These are phyloP conservation scores for Ommatoiulus sabulosus DNA, from an alignment of 2,888 invertebrate genomes.

Conservation along the genomic window DNA sequence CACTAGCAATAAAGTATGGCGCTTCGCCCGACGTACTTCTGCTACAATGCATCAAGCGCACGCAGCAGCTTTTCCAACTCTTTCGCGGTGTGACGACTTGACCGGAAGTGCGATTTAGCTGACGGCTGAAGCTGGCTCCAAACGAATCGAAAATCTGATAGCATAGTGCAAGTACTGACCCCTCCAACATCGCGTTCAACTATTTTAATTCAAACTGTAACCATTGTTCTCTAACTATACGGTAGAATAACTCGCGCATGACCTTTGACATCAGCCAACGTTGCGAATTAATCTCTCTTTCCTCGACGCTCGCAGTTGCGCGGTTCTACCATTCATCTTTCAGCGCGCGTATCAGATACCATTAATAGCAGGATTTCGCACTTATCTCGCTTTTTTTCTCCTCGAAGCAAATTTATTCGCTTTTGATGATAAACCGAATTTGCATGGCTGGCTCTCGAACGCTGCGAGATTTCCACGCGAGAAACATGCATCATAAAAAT, in stretches of 20 bases:
- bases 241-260: not conserved
- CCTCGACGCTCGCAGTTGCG: not conserved
- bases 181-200: no score
- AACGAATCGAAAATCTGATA: not conserved
- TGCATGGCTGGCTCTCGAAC: not conserved
- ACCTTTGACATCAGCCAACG: not conserved
- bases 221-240: not conserved
- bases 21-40: no score
- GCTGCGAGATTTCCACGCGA: not conserved
- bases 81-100: not conserved
- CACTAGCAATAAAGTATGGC: no score
- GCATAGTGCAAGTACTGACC: not conserved
- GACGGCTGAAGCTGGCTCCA: not conserved
- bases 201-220: no score
- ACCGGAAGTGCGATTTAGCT: not conserved
- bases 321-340: not conserved
- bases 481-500: not conserved
- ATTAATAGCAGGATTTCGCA: not conserved
- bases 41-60: no score
- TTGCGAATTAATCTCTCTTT: not conserved
- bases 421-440: conserved; percentile 22
- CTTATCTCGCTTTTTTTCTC: not conserved
- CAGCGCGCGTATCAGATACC: not conserved
- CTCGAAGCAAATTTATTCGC: conserved; percentile 17
- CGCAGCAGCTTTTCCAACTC: not conserved